A percentile compares a stretch with the other conserved stretches of the same genome.
Evolutionary conservation across 2,888 invertebrate genomes (phyloP).

Genomic region (Mythimna lalbum): DNA sequence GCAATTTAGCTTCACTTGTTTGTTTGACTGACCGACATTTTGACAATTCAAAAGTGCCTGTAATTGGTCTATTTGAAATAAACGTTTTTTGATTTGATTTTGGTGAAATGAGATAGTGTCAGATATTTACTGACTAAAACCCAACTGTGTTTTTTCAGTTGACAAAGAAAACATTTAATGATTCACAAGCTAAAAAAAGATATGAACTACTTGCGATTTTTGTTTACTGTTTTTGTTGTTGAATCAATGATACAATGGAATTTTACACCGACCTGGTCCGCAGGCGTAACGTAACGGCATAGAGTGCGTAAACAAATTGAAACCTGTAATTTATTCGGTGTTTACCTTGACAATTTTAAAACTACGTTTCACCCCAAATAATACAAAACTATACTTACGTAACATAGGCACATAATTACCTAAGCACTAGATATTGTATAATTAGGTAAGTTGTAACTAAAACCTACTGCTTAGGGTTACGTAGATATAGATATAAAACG

Average conservation of each 20-base stretch:
- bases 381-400: slow-evolving; percentile 36
- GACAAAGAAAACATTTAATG: too few relatives aligned
- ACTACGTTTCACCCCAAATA: slow-evolving; percentile 24
- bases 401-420: slow-evolving; percentile 22
- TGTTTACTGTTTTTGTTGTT: neutral
- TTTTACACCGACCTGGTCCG: neutral
- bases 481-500: neutral
- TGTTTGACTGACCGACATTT: too few relatives aligned
- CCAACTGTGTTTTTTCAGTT: too few relatives aligned
- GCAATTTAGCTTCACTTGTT: too few relatives aligned
- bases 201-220: neutral
- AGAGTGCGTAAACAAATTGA: slow-evolving; percentile 17
- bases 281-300: neutral
- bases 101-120: too few relatives aligned
- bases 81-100: too few relatives aligned
- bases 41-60: too few relatives aligned
- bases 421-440: neutral
- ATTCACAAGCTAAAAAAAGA: neutral
- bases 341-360: slow-evolving; percentile 41
- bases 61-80: too few relatives aligned
- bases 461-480: neutral
- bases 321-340: slow-evolving; percentile 38
- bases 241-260: slow-evolving; percentile 9
- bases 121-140: too few relatives aligned
- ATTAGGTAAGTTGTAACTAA: slow-evolving; percentile 8